phyloP scores from a whole-genome alignment of 2,797 vertebrate genomes.

The Betta splendens region DNA sequence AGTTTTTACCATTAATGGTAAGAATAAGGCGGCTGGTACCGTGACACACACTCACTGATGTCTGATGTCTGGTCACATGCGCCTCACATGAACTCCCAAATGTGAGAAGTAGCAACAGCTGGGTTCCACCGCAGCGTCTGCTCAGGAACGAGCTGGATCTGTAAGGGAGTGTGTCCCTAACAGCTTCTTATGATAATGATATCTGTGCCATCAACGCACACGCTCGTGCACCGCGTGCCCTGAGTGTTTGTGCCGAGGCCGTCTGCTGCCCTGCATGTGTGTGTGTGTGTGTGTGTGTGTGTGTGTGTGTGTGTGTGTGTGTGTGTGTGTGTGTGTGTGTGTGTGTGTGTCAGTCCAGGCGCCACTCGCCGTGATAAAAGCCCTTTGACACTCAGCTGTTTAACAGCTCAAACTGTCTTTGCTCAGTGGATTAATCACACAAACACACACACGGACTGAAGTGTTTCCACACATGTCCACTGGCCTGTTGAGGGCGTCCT shows the following conservation, averaged over 20 bases:
- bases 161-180: constrained; percentile 14
- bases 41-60: constrained; percentile 25
- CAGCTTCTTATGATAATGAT: constrained; percentile 16
- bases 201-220: constrained; percentile 22
- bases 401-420: constrained; percentile 73
- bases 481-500: constrained; percentile 73
- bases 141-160: constrained; percentile 21
- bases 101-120: constrained; percentile 72
- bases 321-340: constrained; percentile 35
- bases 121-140: constrained; percentile 32
- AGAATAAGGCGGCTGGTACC: not conserved
- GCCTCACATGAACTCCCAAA: constrained; percentile 56
- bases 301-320: constrained; percentile 40
- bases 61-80: constrained; percentile 59
- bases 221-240: not conserved
- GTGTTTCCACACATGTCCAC: constrained; percentile 49
- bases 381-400: constrained; percentile 79
- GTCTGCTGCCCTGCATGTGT: constrained; percentile 35
- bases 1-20: too few relatives aligned
- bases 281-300: constrained; percentile 41
- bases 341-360: constrained; percentile 52
- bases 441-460: constrained; percentile 37
- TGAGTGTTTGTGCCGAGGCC: constrained; percentile 26
- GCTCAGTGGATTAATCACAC: constrained; percentile 64
- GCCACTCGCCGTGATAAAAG: constrained; percentile 74